These are phyloP conservation scores for Antechinus flavipes DNA, from an alignment of 2,113 vertebrate genomes.

Conservation along the genomic window DNA sequence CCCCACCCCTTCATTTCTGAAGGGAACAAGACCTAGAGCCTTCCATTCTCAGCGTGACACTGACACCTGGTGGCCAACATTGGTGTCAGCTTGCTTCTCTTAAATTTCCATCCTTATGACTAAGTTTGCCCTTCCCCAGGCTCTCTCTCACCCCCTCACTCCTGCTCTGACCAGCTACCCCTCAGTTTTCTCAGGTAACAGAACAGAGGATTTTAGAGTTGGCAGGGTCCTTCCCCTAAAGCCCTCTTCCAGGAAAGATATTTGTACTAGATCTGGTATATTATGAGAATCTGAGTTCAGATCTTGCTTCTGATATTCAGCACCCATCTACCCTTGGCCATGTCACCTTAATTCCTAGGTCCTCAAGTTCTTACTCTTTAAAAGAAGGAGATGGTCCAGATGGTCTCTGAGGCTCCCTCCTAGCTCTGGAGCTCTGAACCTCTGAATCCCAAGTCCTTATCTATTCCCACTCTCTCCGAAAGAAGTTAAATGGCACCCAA, in stretches of 20 bases:
- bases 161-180: neutral
- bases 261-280: neutral
- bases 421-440: neutral
- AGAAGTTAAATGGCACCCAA: neutral
- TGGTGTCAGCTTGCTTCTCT: constrained; percentile 26
- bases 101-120: neutral
- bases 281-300: neutral
- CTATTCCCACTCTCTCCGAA: neutral
- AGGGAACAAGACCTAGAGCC: fast-evolving
- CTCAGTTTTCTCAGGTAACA: neutral
- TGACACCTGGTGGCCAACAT: constrained; percentile 77
- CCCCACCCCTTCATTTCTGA: neutral
- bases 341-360: neutral
- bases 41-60: constrained; percentile 62
- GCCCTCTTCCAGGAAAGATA: neutral
- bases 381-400: neutral
- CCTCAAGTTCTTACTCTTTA: neutral
- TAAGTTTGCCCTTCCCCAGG: neutral
- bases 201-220: constrained; percentile 16
- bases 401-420: neutral
- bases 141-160: neutral
- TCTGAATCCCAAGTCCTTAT: neutral
- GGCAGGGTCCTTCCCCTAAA: neutral
- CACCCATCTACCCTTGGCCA: neutral
- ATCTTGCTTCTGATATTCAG: neutral